Evolutionary conservation across 2,797 vertebrate genomes (phyloP), one percentile per base, ranked within the genome.

Genomic region (Ciconia nigra): DNA sequence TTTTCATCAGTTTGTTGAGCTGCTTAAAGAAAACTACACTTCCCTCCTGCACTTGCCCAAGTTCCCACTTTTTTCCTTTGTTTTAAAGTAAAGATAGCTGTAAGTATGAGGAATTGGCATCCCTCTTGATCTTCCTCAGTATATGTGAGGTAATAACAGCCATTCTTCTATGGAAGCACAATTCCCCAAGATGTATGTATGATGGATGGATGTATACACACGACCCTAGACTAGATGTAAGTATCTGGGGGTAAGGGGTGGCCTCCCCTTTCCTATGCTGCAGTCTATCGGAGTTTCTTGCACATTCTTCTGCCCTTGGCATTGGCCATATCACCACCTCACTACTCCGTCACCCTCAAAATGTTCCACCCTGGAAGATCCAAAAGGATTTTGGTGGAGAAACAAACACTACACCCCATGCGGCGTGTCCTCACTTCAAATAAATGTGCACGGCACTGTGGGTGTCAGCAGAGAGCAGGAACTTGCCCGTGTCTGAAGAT

Each of bases 71-170:
- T 37, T 72, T 35, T 28, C 49, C 49, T 71, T 31, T 35, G 2
- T 20, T 3, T 24, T 31, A 39, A 61, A 33, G 31, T 29, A 41
- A 62, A 31, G 31, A 1, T 54, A 3, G 26, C 17, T 17, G 0
- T 22, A 33, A 33, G 11, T 4, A 5, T 2, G 16, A 84, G 46
- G 33, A 57, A 17, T 3, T 35, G 24, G 33, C 16, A 15, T 22
- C 42, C 28, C 9, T 31, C 54, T 77, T 9, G 16, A 22, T 46
- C 12, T 42, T 12, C 33, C 31, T 79, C 15, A 24, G 26, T n/a
- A 42, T 35, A n/a, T 7, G 15, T 0, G 0, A 51, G 44, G 10
- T n/a, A 28, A 1, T 1, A 11, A 3, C 12, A 39, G 20, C 37
- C 1, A 0, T 16, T 54, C 22, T 69, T 17, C 33, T 29, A 17